phyloP scores from a whole-genome alignment of 2,888 invertebrate genomes.

The Agrochola lota region DNA sequence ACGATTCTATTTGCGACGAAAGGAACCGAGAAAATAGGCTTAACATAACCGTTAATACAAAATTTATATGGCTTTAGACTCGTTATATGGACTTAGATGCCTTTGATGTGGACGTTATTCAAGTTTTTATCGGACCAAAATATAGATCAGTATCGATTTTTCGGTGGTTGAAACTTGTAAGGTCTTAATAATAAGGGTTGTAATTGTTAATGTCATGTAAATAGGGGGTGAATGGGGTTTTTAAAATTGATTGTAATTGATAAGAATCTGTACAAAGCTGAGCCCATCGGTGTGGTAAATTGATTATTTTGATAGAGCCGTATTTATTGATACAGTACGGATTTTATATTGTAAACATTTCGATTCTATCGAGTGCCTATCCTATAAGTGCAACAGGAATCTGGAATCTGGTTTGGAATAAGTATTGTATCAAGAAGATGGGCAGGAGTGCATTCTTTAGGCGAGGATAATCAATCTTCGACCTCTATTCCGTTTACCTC shows the following conservation, averaged over 20 bases:
- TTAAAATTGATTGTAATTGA: constrained; percentile 37
- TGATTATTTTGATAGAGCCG: constrained; percentile 8
- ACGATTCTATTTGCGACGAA: constrained; percentile 86
- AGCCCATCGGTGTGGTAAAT: constrained; percentile 16
- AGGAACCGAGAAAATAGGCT: constrained; percentile 80
- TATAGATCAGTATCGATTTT: constrained; percentile 24
- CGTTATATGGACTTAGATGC: constrained; percentile 35
- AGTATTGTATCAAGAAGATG: background rate
- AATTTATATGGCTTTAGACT: constrained; percentile 59
- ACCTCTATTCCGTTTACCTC: background rate
- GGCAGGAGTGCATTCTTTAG: background rate
- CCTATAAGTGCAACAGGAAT: background rate
- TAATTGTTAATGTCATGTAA: constrained; percentile 30
- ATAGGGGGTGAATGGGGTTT: constrained; percentile 7
- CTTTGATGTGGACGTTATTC: constrained; percentile 61
- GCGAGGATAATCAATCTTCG: background rate
- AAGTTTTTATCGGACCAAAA: constrained; percentile 52
- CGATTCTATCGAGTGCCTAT: background rate
- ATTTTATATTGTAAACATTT: background rate
- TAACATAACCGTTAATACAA: constrained; percentile 73
- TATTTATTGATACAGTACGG: background rate
- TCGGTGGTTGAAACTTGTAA: constrained; percentile 21
- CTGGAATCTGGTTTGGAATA: too few species aligned
- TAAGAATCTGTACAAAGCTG: background rate
- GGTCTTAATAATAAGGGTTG: constrained; percentile 19